Evolutionary conservation across 64 coral and sea anemone species (phyloP).

Genomic region (Trachythela sp.): DNA sequence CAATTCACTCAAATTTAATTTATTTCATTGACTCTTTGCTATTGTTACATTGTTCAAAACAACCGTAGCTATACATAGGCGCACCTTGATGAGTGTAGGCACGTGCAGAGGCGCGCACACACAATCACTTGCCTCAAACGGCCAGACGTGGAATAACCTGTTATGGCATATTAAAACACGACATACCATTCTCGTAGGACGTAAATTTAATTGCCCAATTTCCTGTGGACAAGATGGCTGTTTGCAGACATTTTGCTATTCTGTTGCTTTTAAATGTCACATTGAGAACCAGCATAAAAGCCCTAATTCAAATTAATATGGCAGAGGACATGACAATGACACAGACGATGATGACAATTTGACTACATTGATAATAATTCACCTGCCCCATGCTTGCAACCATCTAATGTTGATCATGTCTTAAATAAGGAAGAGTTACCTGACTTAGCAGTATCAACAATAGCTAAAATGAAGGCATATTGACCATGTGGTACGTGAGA

Average conservation of each 20-base stretch:
- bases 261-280: neutral
- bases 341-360: no score
- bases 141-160: constrained; percentile 20
- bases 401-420: neutral
- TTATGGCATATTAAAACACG: neutral
- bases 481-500: neutral
- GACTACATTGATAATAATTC: neutral
- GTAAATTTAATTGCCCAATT: neutral
- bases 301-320: no score
- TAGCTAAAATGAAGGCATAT: neutral
- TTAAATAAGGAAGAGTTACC: neutral
- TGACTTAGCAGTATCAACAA: neutral
- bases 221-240: neutral
- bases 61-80: no score
- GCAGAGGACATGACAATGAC: no score
- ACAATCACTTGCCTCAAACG: no score
- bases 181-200: neutral
- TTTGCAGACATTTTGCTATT: neutral
- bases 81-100: no score
- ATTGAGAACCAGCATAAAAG: neutral
- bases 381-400: neutral
- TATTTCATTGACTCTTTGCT: no score
- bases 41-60: no score
- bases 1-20: no score
- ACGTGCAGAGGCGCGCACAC: no score